A percentile compares a stretch with the other conserved stretches of the same genome.
phyloP scores from a whole-genome alignment of 2,888 invertebrate species.

The Rotaria socialis region DNA sequence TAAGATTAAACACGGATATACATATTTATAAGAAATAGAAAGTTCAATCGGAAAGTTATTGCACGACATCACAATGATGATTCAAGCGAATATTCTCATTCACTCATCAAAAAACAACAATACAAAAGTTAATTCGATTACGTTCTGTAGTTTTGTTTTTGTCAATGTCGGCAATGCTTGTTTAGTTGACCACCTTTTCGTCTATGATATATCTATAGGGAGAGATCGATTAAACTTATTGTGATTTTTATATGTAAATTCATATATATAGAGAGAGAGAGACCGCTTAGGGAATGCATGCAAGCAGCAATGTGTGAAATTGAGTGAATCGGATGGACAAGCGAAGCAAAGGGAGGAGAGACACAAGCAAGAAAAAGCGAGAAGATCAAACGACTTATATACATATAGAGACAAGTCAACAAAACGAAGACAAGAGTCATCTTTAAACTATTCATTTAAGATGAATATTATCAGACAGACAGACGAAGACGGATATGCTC shows the following conservation, averaged over 20 bases:
- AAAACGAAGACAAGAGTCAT: slow-evolving; percentile 10
- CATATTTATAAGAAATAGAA: too few relatives aligned
- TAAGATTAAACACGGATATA: slow-evolving; percentile 33
- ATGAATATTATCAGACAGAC: slow-evolving; percentile 4
- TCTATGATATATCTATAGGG: neutral
- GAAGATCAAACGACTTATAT: neutral
- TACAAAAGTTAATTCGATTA: neutral
- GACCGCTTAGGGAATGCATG: neutral
- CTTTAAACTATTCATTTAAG: slow-evolving; percentile 18
- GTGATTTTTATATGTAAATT: slow-evolving; percentile 22
- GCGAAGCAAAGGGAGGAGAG: slow-evolving; percentile 6
- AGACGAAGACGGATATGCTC: neutral
- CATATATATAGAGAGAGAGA: neutral
- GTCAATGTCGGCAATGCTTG: neutral
- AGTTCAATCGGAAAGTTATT: slow-evolving; percentile 66
- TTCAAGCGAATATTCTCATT: slow-evolving; percentile 40
- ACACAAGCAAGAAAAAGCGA: neutral
- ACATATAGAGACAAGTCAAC: neutral
- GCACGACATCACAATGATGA: neutral
- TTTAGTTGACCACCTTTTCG: slow-evolving; percentile 3
- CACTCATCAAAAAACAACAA: neutral
- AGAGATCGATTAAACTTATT: slow-evolving; percentile 25
- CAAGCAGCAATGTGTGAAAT: slow-evolving; percentile 17
- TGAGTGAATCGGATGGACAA: slow-evolving; percentile 27
- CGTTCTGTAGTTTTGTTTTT: neutral